Conservation (phyloP, 2,888 invertebrate genomes). For the Altica lythri region DNA sequence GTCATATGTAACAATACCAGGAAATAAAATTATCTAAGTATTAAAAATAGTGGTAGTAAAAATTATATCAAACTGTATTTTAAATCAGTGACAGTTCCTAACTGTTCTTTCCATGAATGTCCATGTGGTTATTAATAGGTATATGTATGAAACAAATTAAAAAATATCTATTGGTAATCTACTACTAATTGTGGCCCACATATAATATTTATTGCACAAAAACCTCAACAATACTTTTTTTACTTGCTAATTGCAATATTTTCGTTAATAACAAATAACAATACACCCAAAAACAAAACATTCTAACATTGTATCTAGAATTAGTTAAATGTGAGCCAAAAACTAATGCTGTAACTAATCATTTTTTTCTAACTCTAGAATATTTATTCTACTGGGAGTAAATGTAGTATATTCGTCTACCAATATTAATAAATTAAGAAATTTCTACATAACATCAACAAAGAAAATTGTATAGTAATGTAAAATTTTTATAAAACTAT, state of each 20-base stretch:
- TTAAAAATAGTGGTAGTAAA: too few species aligned
- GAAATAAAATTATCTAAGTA: too few species aligned
- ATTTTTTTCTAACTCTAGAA: constrained; percentile 24
- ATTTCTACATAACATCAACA: constrained; percentile 15
- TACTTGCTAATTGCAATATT: constrained; percentile 29
- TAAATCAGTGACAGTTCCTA: too few species aligned
- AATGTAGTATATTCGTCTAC: constrained; percentile 13
- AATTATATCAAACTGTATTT: too few species aligned
- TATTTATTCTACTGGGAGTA: constrained; percentile 25
- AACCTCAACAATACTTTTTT: constrained; percentile 33
- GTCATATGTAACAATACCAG: too few species aligned
- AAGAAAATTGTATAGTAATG: background rate
- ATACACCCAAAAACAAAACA: constrained; percentile 29
- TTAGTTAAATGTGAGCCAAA: constrained; percentile 34
- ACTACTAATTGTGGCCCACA: constrained; percentile 32
- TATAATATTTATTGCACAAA: constrained; percentile 31
- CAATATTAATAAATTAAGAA: constrained; percentile 12
- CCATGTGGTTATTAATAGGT: background rate
- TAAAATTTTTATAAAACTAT: constrained; percentile 6
- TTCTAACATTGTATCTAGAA: constrained; percentile 30
- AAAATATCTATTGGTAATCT: constrained; percentile 12
- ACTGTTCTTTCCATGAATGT: constrained; percentile 11
- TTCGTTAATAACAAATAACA: constrained; percentile 32
- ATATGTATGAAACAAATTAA: background rate
- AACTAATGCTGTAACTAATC: constrained; percentile 31